These are phyloP conservation scores for Mizuhopecten yessoensis DNA, from an alignment of 1,140 invertebrate species.

Conservation along the genomic window DNA sequence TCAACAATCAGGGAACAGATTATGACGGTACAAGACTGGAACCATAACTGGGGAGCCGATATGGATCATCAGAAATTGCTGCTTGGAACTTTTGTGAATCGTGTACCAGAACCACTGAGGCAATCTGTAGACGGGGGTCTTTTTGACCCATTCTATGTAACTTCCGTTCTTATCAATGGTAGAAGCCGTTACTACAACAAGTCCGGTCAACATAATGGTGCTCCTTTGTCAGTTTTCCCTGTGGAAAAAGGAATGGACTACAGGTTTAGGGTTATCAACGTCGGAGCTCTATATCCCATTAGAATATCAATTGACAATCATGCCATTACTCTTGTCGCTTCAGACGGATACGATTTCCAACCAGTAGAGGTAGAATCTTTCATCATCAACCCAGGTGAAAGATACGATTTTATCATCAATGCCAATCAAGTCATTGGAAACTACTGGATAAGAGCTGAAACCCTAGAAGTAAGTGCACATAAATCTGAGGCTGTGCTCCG, in stretches of 20 bases:
- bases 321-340: constrained; percentile 86
- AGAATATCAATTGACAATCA: constrained; percentile 88
- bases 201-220: constrained; percentile 49
- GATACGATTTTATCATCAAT: constrained; percentile 92
- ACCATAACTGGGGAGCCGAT: constrained; percentile 66
- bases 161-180: constrained; percentile 1
- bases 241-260: constrained; percentile 53
- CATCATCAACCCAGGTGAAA: constrained; percentile 92
- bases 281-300: constrained; percentile 53
- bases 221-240: constrained; percentile 54
- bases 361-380: constrained; percentile 90
- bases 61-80: constrained; percentile 63
- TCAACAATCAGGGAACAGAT: constrained; percentile 45
- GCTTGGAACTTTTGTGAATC: constrained; percentile 53
- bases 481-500: constrained; percentile 87
- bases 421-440: constrained; percentile 88
- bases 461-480: constrained; percentile 77
- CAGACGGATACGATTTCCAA: constrained; percentile 91
- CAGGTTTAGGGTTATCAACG: constrained; percentile 64
- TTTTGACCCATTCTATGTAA: neutral
- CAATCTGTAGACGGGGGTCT: neutral
- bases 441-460: constrained; percentile 91
- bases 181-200: constrained; percentile 1
- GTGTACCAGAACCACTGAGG: neutral
- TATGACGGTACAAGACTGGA: constrained; percentile 68